These are phyloP conservation scores for Holacanthus passer DNA, from an alignment of 2,113 vertebrate species.

Conservation along the genomic window DNA sequence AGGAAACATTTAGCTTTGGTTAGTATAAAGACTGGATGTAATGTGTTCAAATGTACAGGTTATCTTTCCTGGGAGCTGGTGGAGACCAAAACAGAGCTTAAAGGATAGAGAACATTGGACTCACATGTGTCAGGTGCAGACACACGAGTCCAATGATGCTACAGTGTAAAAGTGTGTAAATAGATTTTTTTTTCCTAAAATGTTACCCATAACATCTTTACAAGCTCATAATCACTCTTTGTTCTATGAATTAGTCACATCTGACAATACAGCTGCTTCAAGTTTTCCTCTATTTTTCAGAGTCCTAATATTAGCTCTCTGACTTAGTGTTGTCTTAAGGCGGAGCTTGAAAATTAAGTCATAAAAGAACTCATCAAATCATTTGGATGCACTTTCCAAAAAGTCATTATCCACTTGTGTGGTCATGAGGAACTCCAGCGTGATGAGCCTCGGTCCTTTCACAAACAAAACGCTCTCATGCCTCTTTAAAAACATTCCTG, in stretches of 20 bases:
- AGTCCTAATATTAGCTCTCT: not conserved
- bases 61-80: not conserved
- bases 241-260: too few species aligned
- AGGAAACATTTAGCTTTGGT: not conserved
- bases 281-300: not conserved
- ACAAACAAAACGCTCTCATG: constrained; percentile 44
- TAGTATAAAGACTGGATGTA: not conserved
- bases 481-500: constrained; percentile 58
- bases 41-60: too few species aligned
- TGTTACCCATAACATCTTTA: not conserved
- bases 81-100: not conserved
- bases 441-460: constrained; percentile 27
- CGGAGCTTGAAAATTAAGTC: not conserved
- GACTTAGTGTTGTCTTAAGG: not conserved
- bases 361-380: not conserved
- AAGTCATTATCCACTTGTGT: constrained; percentile 72
- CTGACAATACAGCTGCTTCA: not conserved
- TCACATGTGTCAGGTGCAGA: not conserved
- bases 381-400: constrained; percentile 30
- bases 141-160: not conserved
- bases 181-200: not conserved
- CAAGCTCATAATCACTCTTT: not conserved
- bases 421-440: constrained; percentile 41
- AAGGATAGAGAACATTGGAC: not conserved
- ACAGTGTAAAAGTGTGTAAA: too few species aligned